phyloP scores from a whole-genome alignment of 1,140 invertebrate genomes.

The Hyposmocoma kahamanoa region DNA sequence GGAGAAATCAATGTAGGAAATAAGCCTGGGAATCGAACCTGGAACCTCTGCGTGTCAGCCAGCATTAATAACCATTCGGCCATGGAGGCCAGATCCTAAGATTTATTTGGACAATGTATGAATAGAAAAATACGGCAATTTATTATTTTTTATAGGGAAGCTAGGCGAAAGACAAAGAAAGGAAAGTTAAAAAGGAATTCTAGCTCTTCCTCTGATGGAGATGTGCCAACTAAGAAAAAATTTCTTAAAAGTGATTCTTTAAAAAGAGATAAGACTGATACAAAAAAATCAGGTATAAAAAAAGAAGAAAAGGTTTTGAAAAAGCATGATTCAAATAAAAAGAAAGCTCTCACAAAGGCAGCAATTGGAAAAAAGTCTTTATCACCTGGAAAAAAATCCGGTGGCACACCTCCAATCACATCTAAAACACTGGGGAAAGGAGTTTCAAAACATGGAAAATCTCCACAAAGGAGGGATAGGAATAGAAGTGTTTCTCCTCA shows the following conservation, averaged over 20 bases:
- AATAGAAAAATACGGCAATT: not conserved
- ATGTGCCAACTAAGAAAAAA: slow-evolving; percentile 66
- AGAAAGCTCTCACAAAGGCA: slow-evolving; percentile 49
- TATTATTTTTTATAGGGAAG: slow-evolving; percentile 42
- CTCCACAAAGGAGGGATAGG: slow-evolving; percentile 58
- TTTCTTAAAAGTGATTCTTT: slow-evolving; percentile 51
- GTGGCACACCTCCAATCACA: slow-evolving; percentile 68
- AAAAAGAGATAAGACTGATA: slow-evolving; percentile 64
- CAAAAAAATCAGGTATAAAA: slow-evolving; percentile 51
- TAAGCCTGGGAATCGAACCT: no score
- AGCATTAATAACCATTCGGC: no score
- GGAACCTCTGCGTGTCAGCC: no score
- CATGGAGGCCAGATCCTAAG: no score
- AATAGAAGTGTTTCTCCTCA: slow-evolving; percentile 62
- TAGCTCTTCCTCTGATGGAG: slow-evolving; percentile 69
- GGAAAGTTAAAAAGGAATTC: slow-evolving; percentile 70
- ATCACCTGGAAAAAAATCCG: slow-evolving; percentile 68
- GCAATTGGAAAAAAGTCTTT: slow-evolving; percentile 64
- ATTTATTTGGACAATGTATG: no score
- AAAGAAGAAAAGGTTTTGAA: slow-evolving; percentile 63
- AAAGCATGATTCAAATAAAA: slow-evolving; percentile 55
- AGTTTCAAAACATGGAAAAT: slow-evolving; percentile 59
- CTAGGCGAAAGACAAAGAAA: slow-evolving; percentile 61
- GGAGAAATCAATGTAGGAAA: no score
- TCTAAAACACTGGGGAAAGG: slow-evolving; percentile 63